These are phyloP conservation scores for Chelon labrosus DNA, from an alignment of 2,797 vertebrate genomes.

Conservation along the genomic window DNA sequence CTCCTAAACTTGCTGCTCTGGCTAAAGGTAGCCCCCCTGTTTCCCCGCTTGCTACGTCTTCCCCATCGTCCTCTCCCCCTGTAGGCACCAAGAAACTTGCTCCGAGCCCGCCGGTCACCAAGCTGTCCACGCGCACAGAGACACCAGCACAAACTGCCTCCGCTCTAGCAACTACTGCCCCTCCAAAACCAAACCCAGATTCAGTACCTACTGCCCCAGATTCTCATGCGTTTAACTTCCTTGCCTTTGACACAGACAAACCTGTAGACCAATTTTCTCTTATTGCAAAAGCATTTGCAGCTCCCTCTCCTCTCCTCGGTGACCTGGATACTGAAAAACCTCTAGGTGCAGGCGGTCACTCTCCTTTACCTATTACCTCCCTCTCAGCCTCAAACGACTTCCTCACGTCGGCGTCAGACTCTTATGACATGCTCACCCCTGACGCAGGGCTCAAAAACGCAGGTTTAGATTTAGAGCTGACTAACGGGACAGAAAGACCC, in stretches of 20 bases:
- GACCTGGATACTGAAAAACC: constrained; percentile 36
- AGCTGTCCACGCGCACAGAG: constrained; percentile 27
- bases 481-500: constrained; percentile 63
- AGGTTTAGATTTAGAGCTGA: constrained; percentile 80
- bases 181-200: constrained; percentile 36
- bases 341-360: constrained; percentile 46
- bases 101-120: constrained; percentile 55
- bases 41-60: constrained; percentile 71
- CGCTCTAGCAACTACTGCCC: constrained; percentile 28
- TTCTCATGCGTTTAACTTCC: constrained; percentile 30
- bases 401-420: constrained; percentile 52
- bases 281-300: constrained; percentile 46
- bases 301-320: constrained; percentile 21
- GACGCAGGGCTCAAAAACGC: constrained; percentile 58
- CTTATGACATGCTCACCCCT: constrained; percentile 63
- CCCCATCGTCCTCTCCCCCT: constrained; percentile 53
- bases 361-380: constrained; percentile 77
- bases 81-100: constrained; percentile 60
- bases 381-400: constrained; percentile 65
- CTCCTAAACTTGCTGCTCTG: constrained; percentile 76
- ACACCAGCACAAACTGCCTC: constrained; percentile 55
- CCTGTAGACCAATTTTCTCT: constrained; percentile 34
- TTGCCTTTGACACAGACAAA: constrained; percentile 41
- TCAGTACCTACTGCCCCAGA: constrained; percentile 29
- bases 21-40: constrained; percentile 74